These are phyloP conservation scores for Phalacrocorax pelagicus DNA, from an alignment of 2,113 vertebrate genomes.

Conservation along the genomic window DNA sequence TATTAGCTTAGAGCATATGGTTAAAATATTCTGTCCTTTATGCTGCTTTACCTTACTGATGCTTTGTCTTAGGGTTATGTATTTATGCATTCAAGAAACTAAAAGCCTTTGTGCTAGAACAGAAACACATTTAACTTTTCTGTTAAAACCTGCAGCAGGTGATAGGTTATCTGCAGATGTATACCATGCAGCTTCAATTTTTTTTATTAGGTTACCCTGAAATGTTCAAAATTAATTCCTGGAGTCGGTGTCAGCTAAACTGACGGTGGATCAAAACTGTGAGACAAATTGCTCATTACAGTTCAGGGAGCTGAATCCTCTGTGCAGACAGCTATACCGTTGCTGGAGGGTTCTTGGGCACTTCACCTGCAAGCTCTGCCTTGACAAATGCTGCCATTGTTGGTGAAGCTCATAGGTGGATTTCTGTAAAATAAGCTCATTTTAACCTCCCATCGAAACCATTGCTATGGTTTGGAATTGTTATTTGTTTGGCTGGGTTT, in stretches of 20 bases:
- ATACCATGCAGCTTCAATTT: neutral
- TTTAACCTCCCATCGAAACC: neutral
- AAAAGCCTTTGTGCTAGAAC: neutral
- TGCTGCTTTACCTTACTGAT: neutral
- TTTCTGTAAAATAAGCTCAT: neutral
- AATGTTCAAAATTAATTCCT: slow-evolving; percentile 67
- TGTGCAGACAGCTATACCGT: slow-evolving; percentile 8
- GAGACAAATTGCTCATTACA: slow-evolving; percentile 73
- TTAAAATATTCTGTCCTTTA: neutral
- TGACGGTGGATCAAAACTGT: slow-evolving; percentile 68
- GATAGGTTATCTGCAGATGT: neutral
- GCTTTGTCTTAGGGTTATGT: neutral
- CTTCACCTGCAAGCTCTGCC: neutral
- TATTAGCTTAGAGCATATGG: neutral
- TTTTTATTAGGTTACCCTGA: neutral
- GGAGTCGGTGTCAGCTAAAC: slow-evolving; percentile 51
- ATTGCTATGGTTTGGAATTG: neutral
- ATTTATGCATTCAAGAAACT: neutral
- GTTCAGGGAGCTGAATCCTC: slow-evolving; percentile 56
- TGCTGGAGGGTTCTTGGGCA: neutral
- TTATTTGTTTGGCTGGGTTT: slow-evolving; percentile 23
- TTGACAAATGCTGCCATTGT: neutral
- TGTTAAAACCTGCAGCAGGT: neutral
- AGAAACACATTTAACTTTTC: neutral
- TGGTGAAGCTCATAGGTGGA: neutral